These are phyloP conservation scores for Pampus argenteus DNA, from an alignment of 2,797 vertebrate species.

Conservation along the genomic window DNA sequence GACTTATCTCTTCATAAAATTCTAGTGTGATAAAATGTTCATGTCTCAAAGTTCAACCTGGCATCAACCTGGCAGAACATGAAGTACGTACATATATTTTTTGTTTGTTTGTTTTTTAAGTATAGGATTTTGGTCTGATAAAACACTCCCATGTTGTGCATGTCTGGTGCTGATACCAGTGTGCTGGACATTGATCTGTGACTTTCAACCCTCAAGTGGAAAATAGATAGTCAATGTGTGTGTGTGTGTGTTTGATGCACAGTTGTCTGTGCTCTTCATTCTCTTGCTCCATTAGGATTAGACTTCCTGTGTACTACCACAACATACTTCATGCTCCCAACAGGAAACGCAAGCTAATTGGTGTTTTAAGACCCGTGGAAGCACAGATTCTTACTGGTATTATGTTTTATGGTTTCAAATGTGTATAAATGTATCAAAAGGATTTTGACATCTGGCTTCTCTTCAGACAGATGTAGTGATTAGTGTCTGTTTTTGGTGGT, in stretches of 20 bases:
- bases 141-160: neutral
- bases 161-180: neutral
- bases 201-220: neutral
- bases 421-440: slow-evolving; percentile 1
- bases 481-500: slow-evolving; percentile 30
- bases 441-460: no score
- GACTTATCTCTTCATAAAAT: neutral
- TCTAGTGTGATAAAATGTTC: neutral
- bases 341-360: slow-evolving; percentile 6
- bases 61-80: neutral
- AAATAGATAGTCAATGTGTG: neutral
- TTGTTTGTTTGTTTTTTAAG: no score
- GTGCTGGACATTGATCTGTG: neutral
- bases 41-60: no score
- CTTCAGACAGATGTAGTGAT: slow-evolving; percentile 39
- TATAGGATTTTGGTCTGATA: neutral
- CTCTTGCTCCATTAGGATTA: slow-evolving; percentile 13
- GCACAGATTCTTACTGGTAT: neutral
- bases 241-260: neutral
- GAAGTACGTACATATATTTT: no score
- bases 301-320: neutral
- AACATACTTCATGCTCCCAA: neutral
- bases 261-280: neutral
- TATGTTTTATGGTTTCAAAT: neutral
- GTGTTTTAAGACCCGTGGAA: slow-evolving; percentile 11